Evolutionary conservation across 2,797 vertebrate species (phyloP).

Genomic region (Protosalanx chinensis): DNA sequence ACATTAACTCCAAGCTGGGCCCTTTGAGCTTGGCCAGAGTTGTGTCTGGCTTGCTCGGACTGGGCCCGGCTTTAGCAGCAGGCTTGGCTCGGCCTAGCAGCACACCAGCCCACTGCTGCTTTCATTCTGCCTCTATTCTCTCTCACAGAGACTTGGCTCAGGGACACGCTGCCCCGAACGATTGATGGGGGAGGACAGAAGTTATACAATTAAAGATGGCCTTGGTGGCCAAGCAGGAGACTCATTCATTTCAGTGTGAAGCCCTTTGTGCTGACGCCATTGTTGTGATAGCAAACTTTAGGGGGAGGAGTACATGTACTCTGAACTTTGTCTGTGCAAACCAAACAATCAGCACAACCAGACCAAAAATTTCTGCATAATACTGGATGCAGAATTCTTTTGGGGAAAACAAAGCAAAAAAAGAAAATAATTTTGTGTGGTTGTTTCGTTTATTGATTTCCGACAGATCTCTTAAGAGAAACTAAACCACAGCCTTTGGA

Average conservation of each 20-base stretch:
- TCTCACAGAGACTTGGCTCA: slow-evolving; percentile 59
- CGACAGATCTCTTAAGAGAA: slow-evolving; percentile 1
- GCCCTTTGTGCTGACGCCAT: slow-evolving; percentile 50
- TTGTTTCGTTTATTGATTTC: slow-evolving; percentile 3
- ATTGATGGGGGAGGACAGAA: slow-evolving; percentile 62
- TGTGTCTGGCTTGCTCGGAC: slow-evolving; percentile 75
- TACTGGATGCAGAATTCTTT: neutral
- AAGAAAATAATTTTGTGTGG: neutral
- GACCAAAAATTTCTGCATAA: slow-evolving; percentile 16
- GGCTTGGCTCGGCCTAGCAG: slow-evolving; percentile 68
- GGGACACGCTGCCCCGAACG: slow-evolving; percentile 57
- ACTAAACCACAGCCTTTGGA: slow-evolving; percentile 12
- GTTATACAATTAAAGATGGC: slow-evolving; percentile 65
- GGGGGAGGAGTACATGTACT: slow-evolving; percentile 26
- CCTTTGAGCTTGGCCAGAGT: slow-evolving; percentile 76
- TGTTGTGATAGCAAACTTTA: slow-evolving; percentile 52
- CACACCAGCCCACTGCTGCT: slow-evolving; percentile 71
- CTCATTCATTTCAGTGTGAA: slow-evolving; percentile 50
- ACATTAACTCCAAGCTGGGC: slow-evolving; percentile 80
- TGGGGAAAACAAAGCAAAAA: neutral
- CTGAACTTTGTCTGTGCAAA: slow-evolving; percentile 24
- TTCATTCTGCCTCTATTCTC: slow-evolving; percentile 50
- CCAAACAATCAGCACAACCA: slow-evolving; percentile 35
- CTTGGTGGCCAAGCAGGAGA: slow-evolving; percentile 51
- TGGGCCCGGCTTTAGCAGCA: slow-evolving; percentile 71